Percentiles rank a stretch among this genome's conserved stretches.
Evolutionary conservation across 2,113 vertebrate genomes (phyloP).

Genomic region (Nymphicus hollandicus): DNA sequence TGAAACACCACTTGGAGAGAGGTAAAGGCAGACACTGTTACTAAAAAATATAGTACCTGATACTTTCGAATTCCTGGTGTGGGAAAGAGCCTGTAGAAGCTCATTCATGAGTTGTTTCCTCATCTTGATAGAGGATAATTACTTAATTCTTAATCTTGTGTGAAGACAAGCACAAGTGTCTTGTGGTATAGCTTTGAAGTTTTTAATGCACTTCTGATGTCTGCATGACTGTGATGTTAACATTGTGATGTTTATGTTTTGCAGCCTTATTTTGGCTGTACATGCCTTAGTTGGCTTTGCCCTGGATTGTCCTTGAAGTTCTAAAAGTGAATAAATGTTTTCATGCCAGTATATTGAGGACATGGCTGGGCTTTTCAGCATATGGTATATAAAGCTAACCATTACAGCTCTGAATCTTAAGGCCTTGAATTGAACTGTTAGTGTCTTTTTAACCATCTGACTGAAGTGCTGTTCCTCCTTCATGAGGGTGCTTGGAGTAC

Average conservation of each 20-base stretch:
- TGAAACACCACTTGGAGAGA: neutral
- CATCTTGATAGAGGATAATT: neutral
- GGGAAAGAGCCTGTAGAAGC: neutral
- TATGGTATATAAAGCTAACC: neutral
- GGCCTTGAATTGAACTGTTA: neutral
- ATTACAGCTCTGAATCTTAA: accelerated
- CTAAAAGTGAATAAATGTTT: neutral
- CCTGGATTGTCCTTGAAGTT: neutral
- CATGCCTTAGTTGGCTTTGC: neutral
- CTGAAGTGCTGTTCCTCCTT: neutral
- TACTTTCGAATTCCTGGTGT: neutral
- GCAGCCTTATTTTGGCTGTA: neutral
- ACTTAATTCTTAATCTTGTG: neutral
- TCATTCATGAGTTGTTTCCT: neutral
- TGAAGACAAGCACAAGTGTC: neutral
- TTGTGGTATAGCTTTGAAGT: neutral
- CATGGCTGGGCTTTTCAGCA: neutral
- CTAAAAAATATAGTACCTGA: neutral
- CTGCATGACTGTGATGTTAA: neutral
- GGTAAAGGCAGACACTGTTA: neutral
- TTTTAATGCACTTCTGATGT: neutral
- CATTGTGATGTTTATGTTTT: neutral
- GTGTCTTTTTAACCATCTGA: neutral
- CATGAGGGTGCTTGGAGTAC: neutral
- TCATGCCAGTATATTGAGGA: neutral